Conservation (phyloP, 2,888 invertebrate species). For the Anarsia innoxiella region DNA sequence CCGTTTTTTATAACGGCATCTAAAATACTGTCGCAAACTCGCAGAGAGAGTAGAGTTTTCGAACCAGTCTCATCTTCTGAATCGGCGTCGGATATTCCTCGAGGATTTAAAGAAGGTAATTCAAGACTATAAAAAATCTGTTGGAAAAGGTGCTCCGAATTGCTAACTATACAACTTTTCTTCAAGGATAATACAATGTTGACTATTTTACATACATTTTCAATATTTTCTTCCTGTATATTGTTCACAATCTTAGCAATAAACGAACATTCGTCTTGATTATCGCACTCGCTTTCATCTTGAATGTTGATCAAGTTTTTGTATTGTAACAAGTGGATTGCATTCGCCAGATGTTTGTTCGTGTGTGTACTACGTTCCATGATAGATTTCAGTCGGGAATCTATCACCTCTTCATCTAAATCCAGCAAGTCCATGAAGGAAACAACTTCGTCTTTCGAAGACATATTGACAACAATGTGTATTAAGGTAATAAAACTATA, state of each 20-base stretch:
- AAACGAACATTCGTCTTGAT: slow-evolving; percentile 47
- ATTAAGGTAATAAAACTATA: too few species aligned
- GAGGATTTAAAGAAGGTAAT: slow-evolving; percentile 16
- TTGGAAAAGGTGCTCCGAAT: slow-evolving; percentile 62
- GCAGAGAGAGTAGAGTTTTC: slow-evolving; percentile 31
- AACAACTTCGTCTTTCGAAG: slow-evolving; percentile 30
- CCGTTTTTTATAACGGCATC: slow-evolving; percentile 34
- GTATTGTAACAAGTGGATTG: slow-evolving; percentile 50
- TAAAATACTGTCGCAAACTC: slow-evolving; percentile 46
- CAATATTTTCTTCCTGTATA: slow-evolving; percentile 34
- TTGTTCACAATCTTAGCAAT: slow-evolving; percentile 39
- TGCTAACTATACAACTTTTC: slow-evolving; percentile 34
- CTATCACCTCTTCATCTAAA: slow-evolving; percentile 57
- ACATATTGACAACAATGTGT: too few species aligned
- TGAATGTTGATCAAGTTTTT: slow-evolving; percentile 54
- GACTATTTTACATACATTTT: slow-evolving; percentile 44
- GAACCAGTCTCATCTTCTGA: slow-evolving; percentile 12
- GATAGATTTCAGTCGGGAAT: slow-evolving; percentile 44
- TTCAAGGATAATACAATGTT: slow-evolving; percentile 43
- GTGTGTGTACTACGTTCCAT: slow-evolving; percentile 39
- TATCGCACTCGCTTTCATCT: slow-evolving; percentile 55
- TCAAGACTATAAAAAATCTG: slow-evolving; percentile 46
- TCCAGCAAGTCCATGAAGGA: slow-evolving; percentile 57
- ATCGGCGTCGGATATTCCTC: slow-evolving; percentile 2
- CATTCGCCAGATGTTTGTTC: slow-evolving; percentile 41